These are phyloP conservation scores for Achroia grisella DNA, from an alignment of 1,140 invertebrate species.

Conservation along the genomic window DNA sequence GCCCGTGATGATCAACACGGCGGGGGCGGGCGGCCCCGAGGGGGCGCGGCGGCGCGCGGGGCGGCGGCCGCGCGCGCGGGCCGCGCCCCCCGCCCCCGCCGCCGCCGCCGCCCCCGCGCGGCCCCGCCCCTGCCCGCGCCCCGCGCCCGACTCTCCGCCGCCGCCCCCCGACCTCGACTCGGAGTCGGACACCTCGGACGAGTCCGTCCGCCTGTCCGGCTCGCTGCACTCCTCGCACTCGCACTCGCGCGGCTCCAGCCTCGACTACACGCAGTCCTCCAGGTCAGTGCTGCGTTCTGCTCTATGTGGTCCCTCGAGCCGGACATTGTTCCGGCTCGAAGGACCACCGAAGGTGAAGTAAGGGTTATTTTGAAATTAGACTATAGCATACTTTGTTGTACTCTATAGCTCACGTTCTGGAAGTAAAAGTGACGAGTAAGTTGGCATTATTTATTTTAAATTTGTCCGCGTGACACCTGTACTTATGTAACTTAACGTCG, in stretches of 20 bases:
- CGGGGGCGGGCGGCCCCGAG: constrained; percentile 23
- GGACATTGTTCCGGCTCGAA: too few relatives aligned
- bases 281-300: constrained; percentile 4
- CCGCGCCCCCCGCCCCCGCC: constrained; percentile 17
- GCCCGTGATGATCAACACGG: constrained; percentile 79
- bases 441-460: background rate
- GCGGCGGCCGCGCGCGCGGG: constrained; percentile 14
- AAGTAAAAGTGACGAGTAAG: constrained; percentile 37
- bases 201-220: constrained; percentile 30
- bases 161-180: background rate
- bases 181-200: background rate
- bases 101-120: background rate
- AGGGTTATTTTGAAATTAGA: too few relatives aligned
- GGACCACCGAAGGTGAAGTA: too few relatives aligned
- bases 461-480: too few relatives aligned
- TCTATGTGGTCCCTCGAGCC: too few relatives aligned
- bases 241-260: constrained; percentile 2
- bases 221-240: constrained; percentile 11
- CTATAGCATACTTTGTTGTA: background rate
- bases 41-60: constrained; percentile 15
- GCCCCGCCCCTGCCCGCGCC: background rate
- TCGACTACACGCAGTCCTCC: constrained; percentile 17
- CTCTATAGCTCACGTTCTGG: constrained; percentile 34
- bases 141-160: background rate
- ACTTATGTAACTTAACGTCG: too few relatives aligned